Evolutionary conservation across 23 tunicate species (phyloP).

Genomic region (Trididemnum miniatum): DNA sequence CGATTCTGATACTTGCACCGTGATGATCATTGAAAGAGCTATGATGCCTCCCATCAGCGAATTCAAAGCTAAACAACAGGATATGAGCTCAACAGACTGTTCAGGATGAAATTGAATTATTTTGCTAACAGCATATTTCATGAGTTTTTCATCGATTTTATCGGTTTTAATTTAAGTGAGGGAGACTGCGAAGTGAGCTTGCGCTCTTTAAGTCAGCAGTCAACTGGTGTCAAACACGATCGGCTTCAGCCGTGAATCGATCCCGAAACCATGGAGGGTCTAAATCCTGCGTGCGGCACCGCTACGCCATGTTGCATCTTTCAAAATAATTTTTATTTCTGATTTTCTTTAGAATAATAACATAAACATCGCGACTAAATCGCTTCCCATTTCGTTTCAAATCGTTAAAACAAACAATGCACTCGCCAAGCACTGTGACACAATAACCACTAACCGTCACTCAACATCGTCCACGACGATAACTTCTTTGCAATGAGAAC

Average conservation of each 20-base stretch:
- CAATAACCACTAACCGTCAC: conserved; percentile 45
- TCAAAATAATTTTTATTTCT: too few relatives aligned
- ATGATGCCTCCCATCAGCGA: conserved; percentile 62
- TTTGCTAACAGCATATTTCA: neutral
- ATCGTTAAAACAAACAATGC: neutral
- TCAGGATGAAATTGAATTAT: neutral
- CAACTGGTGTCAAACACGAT: too few relatives aligned
- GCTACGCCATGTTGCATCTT: too few relatives aligned
- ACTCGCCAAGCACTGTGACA: neutral
- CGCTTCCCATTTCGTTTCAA: too few relatives aligned
- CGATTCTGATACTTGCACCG: conserved; percentile 31
- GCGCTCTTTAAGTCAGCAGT: too few relatives aligned
- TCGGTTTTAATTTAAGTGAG: neutral
- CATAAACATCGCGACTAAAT: too few relatives aligned
- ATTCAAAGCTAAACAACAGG: conserved; percentile 43
- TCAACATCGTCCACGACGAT: conserved; percentile 64
- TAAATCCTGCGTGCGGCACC: too few relatives aligned
- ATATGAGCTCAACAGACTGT: too few relatives aligned
- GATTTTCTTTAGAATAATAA: too few relatives aligned
- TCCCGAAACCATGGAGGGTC: too few relatives aligned
- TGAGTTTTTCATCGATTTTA: neutral
- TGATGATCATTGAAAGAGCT: conserved; percentile 66
- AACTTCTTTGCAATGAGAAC: conserved; percentile 42
- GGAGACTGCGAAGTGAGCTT: too few relatives aligned
- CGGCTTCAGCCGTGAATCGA: too few relatives aligned